These are phyloP conservation scores for Ctena decussata DNA, from an alignment of 2,888 invertebrate species.

Conservation along the genomic window DNA sequence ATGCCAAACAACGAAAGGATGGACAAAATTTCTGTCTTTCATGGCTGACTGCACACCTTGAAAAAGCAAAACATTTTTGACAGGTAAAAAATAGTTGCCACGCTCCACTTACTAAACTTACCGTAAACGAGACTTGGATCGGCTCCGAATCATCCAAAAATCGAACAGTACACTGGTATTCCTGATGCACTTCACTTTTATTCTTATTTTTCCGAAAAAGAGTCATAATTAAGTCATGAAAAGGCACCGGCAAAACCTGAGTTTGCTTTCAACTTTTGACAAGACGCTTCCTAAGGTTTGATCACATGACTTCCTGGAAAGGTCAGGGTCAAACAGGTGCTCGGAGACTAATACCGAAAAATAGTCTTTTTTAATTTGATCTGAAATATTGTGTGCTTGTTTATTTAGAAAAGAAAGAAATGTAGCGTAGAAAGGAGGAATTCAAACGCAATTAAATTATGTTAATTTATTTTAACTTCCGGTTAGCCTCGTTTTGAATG, in stretches of 20 bases:
- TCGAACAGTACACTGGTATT: constrained; percentile 84
- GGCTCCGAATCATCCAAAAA: constrained; percentile 86
- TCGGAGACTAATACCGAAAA: not conserved
- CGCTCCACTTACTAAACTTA: constrained; percentile 63
- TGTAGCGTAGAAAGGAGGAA: not conserved
- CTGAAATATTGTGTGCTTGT: not conserved
- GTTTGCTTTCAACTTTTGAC: constrained; percentile 23
- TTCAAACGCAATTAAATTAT: not conserved
- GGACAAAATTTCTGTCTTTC: not conserved
- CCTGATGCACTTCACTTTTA: constrained; percentile 84
- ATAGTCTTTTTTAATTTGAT: not conserved
- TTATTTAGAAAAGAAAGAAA: not conserved
- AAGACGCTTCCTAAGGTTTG: constrained; percentile 65
- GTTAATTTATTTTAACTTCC: constrained; percentile 50
- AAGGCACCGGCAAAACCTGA: constrained; percentile 44
- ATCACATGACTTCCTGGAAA: constrained; percentile 73
- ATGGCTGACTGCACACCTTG: constrained; percentile 37
- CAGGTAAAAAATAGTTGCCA: constrained; percentile 50
- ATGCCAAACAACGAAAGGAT: no score
- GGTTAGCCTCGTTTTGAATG: constrained; percentile 64
- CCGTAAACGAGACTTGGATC: constrained; percentile 84
- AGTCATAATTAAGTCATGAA: constrained; percentile 64
- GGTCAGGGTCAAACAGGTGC: constrained; percentile 69
- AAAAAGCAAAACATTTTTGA: constrained; percentile 37
- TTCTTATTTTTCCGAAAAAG: constrained; percentile 82